Conservation (phyloP, 2,797 vertebrate species). For the Vespertilio murinus region DNA sequence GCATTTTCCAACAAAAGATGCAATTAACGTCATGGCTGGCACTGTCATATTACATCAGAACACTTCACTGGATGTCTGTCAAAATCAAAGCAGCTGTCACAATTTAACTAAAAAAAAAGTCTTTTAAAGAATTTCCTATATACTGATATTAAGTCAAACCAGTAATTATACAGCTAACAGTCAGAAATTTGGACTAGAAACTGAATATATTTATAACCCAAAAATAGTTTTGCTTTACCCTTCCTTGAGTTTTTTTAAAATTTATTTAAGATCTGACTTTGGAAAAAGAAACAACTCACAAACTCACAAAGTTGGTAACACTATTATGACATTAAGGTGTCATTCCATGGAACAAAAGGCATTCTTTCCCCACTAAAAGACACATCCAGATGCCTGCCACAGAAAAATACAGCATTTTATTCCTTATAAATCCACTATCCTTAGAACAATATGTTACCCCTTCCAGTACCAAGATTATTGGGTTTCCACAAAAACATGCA, state of each 20-base stretch:
- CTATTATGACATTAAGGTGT: constrained; percentile 42
- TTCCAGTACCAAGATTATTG: constrained; percentile 43
- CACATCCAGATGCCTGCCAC: neutral
- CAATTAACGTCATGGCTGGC: constrained; percentile 80
- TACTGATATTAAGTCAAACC: constrained; percentile 73
- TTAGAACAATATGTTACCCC: neutral
- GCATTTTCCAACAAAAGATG: constrained; percentile 83
- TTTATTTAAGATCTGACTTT: constrained; percentile 52
- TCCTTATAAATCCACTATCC: neutral
- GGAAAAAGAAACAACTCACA: constrained; percentile 30
- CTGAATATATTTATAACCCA: constrained; percentile 56
- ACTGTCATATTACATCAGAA: constrained; percentile 77
- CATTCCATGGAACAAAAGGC: constrained; percentile 17
- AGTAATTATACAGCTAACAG: constrained; percentile 79
- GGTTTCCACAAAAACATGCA: constrained; percentile 21
- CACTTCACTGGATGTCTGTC: constrained; percentile 86
- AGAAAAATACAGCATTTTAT: constrained; percentile 6
- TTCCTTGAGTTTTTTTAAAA: constrained; percentile 41
- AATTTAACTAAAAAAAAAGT: constrained; percentile 81
- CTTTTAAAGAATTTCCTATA: constrained; percentile 75
- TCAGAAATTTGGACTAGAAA: constrained; percentile 69
- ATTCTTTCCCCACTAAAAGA: neutral
- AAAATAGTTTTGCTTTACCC: constrained; percentile 58
- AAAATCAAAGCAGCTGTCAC: constrained; percentile 90
- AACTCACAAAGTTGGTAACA: constrained; percentile 44